These are phyloP conservation scores for Leptinotarsa undecemlineata DNA, from an alignment of 1,140 invertebrate species.

Conservation along the genomic window DNA sequence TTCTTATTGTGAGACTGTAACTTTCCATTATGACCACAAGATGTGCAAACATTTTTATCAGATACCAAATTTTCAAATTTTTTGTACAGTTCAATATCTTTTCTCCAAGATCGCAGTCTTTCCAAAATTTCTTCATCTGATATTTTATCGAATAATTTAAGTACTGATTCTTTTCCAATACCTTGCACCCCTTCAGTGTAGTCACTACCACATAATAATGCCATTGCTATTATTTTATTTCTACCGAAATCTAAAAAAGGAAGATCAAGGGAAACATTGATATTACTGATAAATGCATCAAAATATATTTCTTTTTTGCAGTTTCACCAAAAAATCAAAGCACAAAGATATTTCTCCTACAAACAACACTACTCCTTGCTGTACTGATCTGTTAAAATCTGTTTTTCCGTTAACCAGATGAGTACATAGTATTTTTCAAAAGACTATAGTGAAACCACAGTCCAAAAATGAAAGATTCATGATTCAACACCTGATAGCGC, in stretches of 20 bases:
- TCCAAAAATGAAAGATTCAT: too few relatives aligned
- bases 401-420: too few relatives aligned
- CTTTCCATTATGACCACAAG: constrained; percentile 71
- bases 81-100: constrained; percentile 60
- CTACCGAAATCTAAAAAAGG: constrained; percentile 66
- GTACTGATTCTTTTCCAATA: constrained; percentile 75
- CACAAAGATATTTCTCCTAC: too few relatives aligned
- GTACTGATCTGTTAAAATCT: too few relatives aligned
- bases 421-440: too few relatives aligned
- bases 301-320: too few relatives aligned
- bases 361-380: too few relatives aligned
- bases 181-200: constrained; percentile 80
- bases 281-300: too few relatives aligned
- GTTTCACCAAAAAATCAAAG: too few relatives aligned
- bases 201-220: constrained; percentile 85
- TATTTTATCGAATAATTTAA: constrained; percentile 73
- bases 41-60: constrained; percentile 65
- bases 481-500: too few relatives aligned
- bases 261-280: background rate
- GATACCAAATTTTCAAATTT: constrained; percentile 59
- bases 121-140: constrained; percentile 65
- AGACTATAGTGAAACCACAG: too few relatives aligned
- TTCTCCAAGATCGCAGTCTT: constrained; percentile 69
- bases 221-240: constrained; percentile 82
- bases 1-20: constrained; percentile 62